Percentiles rank a stretch among this genome's conserved stretches.
phyloP scores from a whole-genome alignment of 2,113 vertebrate species.

The Micromys minutus region DNA sequence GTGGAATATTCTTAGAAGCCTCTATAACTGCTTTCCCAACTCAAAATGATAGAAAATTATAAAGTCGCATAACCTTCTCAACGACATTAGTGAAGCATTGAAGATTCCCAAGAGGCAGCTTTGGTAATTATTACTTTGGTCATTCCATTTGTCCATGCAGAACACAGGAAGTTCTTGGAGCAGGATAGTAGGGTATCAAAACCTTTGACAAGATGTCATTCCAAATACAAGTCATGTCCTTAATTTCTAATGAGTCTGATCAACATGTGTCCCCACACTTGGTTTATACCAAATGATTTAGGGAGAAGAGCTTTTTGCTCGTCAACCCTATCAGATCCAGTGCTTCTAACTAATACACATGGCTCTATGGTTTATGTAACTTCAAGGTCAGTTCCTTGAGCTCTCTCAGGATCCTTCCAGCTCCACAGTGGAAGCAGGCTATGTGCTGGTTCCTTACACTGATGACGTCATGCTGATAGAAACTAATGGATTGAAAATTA shows the following conservation, averaged over 20 bases:
- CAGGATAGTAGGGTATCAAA: background rate
- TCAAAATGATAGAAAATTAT: background rate
- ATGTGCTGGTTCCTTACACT: background rate
- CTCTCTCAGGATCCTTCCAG: background rate
- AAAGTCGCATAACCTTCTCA: background rate
- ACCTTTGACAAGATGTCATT: background rate
- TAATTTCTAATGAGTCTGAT: background rate
- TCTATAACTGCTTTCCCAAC: background rate
- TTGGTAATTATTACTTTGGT: background rate
- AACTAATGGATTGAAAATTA: background rate
- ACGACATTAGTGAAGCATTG: background rate
- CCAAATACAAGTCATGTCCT: background rate
- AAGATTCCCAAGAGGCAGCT: background rate
- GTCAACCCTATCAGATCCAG: background rate
- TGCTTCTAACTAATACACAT: background rate
- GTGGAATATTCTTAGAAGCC: background rate
- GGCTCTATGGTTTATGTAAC: background rate
- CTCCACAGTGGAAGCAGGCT: background rate
- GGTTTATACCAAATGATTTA: background rate
- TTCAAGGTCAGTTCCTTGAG: background rate
- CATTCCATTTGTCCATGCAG: background rate
- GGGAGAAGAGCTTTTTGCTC: background rate
- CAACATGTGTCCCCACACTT: background rate
- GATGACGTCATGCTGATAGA: background rate
- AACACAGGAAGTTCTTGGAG: background rate